Base-by-base conservation (phyloP, 1,140 invertebrate species). In the Formica selysi region DNA sequence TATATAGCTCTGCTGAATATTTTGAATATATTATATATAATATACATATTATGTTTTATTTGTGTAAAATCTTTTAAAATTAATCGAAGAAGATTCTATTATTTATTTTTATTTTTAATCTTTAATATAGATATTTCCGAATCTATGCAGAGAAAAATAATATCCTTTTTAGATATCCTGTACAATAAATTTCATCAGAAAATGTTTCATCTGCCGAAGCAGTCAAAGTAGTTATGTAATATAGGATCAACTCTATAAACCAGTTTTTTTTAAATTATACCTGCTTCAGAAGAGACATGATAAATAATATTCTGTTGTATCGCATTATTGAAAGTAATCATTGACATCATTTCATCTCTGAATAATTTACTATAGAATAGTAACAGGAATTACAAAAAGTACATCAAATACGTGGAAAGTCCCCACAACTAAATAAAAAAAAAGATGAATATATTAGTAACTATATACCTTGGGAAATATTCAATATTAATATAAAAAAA, bases 381-480 rank as follows among this genome's bases (percentile, higher is more conserved):
- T 51, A 3, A 19, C 16, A 19, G 48, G 1, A 51, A 19, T 51
- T 51, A 51, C 1, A 51, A 51, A 19, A 51, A 51, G 16, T 61
- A 65, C 11, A 38, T 38, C 8, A 68, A 68, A 68, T 41, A 41
- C n/a, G 19, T 29, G 4, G 11, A 10, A 64, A 29, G 6, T 68
- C 2, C 32, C 32, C 3, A 32, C 11, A 41, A 10, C 13, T 29
- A 61, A 61, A 61, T 61, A 6, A 22, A 41, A 68, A 22, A 13
- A 3, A 26, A n/a, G 7, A 41, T 38, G 11, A 67, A 22, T 22
- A 67, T 32, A 32, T 67, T n/a, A 11, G 5, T 67, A 44, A 3
- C 11, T 16, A 22, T 73, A 36, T 73, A 11, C 54, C 13, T 8
- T 61, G 41, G 19, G 64, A 76, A 76, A 41, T 64, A 76, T 2